Evolutionary conservation across 1,140 invertebrate genomes (phyloP).

Genomic region (Megalopta genalis): DNA sequence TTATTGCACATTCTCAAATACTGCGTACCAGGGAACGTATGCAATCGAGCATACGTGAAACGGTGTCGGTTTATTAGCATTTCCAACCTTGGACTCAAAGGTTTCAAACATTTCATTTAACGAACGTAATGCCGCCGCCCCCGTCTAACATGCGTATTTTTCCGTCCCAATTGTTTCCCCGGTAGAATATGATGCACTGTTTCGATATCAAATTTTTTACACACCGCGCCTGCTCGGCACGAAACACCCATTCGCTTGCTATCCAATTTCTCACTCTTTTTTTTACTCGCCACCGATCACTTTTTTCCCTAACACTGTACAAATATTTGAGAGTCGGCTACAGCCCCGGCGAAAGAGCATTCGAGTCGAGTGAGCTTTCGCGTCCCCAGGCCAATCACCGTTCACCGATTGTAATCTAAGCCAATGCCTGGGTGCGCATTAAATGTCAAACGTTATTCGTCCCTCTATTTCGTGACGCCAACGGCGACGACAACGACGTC

Average conservation of each 20-base stretch:
- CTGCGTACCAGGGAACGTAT: too few species aligned
- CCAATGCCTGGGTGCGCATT: constrained; percentile 65
- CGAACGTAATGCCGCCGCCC: not conserved
- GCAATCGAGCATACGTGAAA: too few species aligned
- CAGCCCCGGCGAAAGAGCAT: constrained; percentile 60
- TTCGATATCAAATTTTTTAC: constrained; percentile 52
- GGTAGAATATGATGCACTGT: constrained; percentile 17
- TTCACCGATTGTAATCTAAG: constrained; percentile 67
- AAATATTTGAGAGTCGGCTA: constrained; percentile 64
- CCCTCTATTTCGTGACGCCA: constrained; percentile 51
- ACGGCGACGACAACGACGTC: constrained; percentile 27
- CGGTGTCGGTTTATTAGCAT: too few species aligned
- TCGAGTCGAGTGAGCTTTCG: constrained; percentile 68
- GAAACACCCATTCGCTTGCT: constrained; percentile 50
- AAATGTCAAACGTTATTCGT: constrained; percentile 71
- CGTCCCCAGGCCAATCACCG: constrained; percentile 58
- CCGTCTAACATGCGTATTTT: too few species aligned
- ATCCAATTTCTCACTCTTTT: constrained; percentile 59
- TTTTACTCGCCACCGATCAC: constrained; percentile 50
- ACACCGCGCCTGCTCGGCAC: constrained; percentile 39
- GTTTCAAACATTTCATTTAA: not conserved
- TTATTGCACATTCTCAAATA: too few species aligned
- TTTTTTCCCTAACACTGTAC: constrained; percentile 65
- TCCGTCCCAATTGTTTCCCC: constrained; percentile 12
- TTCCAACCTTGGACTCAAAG: not conserved